phyloP scores from a whole-genome alignment of 1,140 invertebrate genomes.

The Parasteatoda tepidariorum region DNA sequence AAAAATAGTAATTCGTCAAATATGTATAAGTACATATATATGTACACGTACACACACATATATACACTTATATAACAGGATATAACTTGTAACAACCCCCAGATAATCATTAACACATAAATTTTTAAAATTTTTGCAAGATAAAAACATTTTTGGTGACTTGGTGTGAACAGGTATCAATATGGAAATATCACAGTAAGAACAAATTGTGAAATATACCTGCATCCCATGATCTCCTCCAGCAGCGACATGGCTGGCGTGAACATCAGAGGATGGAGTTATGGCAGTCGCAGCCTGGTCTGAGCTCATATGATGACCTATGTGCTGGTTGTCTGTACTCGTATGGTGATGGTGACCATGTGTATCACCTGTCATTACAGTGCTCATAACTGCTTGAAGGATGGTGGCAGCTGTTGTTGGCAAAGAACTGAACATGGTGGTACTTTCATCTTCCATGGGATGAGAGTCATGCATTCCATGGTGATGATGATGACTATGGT shows the following conservation, averaged over 20 bases:
- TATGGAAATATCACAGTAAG: too few species aligned
- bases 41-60: neutral
- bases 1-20: neutral
- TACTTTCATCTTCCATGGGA: neutral
- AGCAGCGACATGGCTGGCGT: neutral
- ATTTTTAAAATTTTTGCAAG: too few species aligned
- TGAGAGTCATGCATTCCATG: neutral
- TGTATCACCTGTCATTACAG: conserved; percentile 4
- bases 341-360: neutral
- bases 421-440: neutral
- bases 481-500: conserved; percentile 31
- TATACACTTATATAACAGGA: too few species aligned
- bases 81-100: too few species aligned
- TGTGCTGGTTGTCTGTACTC: neutral
- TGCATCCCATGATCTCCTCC: conserved; percentile 9
- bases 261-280: neutral
- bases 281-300: neutral
- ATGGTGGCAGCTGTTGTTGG: conserved; percentile 23
- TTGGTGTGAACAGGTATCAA: too few species aligned
- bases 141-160: too few species aligned
- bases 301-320: neutral
- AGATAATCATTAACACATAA: too few species aligned
- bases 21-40: neutral
- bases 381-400: conserved; percentile 26
- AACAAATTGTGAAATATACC: too few species aligned